Evolutionary conservation across 2,797 vertebrate species (phyloP), one percentile per base, ranked within the genome.

Genomic region (Pseudomugil tenellus): DNA sequence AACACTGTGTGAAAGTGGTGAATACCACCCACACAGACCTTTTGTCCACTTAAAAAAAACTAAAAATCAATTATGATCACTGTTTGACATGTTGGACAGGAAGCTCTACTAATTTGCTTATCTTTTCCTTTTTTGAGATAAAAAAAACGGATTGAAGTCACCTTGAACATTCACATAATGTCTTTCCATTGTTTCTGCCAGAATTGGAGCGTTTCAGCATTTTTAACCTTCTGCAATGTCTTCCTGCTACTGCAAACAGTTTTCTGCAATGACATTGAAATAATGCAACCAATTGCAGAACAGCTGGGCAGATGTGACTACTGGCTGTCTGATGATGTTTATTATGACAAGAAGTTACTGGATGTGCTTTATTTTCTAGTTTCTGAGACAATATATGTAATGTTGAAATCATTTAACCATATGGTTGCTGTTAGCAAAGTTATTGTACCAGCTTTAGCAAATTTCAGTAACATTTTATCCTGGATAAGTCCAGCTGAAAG

Each of bases 381-480:
- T 23, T 21, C 46, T 48, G 2, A n/a, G 13, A 46, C 43, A 46
- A 46, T 46, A n/a, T n/a, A n/a, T n/a, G n/a, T n/a, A n/a, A n/a
- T n/a, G 12, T 0, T 52, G 32, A 21, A 57, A 52, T 65, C 46
- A 21, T 19, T 51, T 23, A 64, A 19, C 34, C 37, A 31, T 32
- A 23, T 10, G 32, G 43, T 17, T 58, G 29, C 53, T 71, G 69
- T 29, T 35, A 43, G 62, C 75, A 72, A 68, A 67, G 34, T 54
- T 51, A 19, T 76, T 77, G 81, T 84, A 65, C 67, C 57, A 54
- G 29, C 57, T 70, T 0, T 39, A 25, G 55, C 58, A 28, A 11
- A 16, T 70, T 14, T 53, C 3, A 12, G 34, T 67, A 74, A 70
- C 70, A 70, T 68, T 26, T 58, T 21, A 34, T 37, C 51, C 14